Evolutionary conservation across 2,888 invertebrate genomes (phyloP), one percentile per base, ranked within the genome.

Genomic region (Thymelicus lineola): DNA sequence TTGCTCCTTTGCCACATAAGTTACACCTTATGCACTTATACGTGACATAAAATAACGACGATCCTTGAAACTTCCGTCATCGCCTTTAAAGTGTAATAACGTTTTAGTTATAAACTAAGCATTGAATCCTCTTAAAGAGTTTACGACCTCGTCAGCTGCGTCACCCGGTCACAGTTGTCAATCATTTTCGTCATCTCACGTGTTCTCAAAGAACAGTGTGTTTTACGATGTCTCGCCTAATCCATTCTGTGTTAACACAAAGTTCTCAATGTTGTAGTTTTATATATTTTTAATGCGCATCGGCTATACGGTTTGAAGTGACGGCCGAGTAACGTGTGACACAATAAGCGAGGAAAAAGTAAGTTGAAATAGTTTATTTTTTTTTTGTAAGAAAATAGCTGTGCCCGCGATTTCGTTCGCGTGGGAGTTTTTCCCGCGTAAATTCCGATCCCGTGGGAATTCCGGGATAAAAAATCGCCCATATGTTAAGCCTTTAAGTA

Each of bases 151-250:
- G 42, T 71, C 71, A 66, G 63, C 69, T 59, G 69, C 36, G 14
- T 42, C 17, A 7, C n/a, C 36, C 75, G 73, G 77, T 76, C 76
- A 76, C 81, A 81, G 75, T 74, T 80, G 81, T 81, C 79, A 77
- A 79, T 77, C 76, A 72, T 48, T 69, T 57, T 48, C 48, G 66
- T 63, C 69, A 35, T 63, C 62, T 68, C 50, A 69, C 58, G 69
- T 42, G 63, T 66, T 70, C 59, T 74, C 75, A 79, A 77, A 74
- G 76, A 72, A 75, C 76, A 76, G 76, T 76, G 75, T 73, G 67
- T 74, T 81, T 81, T 79, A 82, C 73, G 70, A 71, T 80, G 79
- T 81, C 78, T 75, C 82, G 83, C 78, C 77, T 75, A 79, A 81
- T 83, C 80, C 75, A 70, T 59, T 50, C 64, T 42, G 45, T 59